A percentile compares a stretch with the other conserved stretches of the same genome.
Conservation (phyloP, 2,888 invertebrate genomes). For the Balanococcus diminutus region DNA sequence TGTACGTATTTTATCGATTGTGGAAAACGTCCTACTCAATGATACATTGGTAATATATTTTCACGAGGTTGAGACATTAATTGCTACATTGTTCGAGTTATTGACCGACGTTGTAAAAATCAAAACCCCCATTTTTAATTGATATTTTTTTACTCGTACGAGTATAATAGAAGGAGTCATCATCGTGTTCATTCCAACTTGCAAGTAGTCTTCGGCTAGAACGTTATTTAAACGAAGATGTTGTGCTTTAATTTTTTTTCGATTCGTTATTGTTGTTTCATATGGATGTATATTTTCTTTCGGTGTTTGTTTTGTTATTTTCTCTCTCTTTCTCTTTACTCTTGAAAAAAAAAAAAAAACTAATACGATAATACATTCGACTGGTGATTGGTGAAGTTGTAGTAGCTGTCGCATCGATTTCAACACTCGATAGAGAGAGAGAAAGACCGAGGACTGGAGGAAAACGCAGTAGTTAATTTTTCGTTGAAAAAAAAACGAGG, state of each 20-base stretch:
- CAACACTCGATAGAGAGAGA: not conserved
- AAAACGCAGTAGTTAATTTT: conserved; percentile 46
- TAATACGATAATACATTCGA: not conserved
- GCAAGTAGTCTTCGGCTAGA: not conserved
- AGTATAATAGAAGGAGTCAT: not conserved
- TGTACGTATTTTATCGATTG: not conserved
- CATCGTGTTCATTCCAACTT: not conserved
- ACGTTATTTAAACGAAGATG: not conserved
- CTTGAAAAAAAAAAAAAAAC: not conserved
- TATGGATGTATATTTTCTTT: not conserved
- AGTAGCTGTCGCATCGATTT: conserved; percentile 32
- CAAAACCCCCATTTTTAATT: not conserved
- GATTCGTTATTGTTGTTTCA: not conserved
- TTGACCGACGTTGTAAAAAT: not conserved
- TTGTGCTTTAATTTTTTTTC: not conserved
- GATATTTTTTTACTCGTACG: not conserved
- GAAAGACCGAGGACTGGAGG: conserved; percentile 44
- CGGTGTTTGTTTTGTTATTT: conserved; percentile 14
- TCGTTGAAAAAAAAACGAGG: conserved; percentile 41
- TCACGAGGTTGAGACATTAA: conserved; percentile 1
- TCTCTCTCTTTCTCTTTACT: not conserved
- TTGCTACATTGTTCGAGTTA: not conserved
- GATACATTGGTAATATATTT: not conserved
- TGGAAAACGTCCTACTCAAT: not conserved
- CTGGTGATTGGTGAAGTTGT: not conserved